A percentile compares a stretch with the other conserved stretches of the same genome.
Conservation (phyloP, 2,888 invertebrate genomes). For the Acanthoscelides obtectus region DNA sequence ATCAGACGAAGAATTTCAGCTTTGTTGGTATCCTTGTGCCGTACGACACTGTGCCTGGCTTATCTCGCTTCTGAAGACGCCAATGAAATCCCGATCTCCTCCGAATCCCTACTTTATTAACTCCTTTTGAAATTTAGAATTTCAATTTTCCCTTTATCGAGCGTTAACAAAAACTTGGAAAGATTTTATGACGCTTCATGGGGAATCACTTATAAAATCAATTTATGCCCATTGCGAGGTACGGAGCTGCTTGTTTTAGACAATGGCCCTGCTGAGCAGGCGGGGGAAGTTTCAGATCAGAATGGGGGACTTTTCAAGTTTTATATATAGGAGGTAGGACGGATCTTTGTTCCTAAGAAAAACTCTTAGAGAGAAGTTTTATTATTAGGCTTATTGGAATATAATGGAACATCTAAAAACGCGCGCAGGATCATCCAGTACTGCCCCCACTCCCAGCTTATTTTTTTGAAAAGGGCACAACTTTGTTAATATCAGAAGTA, state of each 20-base stretch:
- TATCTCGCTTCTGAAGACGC: background rate
- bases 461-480: too few relatives aligned
- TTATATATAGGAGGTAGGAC: background rate
- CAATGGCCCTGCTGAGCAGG: background rate
- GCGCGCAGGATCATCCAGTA: too few relatives aligned
- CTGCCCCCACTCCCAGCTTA: too few relatives aligned
- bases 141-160: slow-evolving; percentile 46
- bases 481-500: too few relatives aligned
- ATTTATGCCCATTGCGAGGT: background rate
- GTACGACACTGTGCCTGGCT: background rate
- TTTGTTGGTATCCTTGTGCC: too few relatives aligned
- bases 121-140: slow-evolving; percentile 43
- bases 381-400: background rate
- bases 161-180: background rate
- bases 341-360: background rate
- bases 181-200: background rate
- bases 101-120: slow-evolving; percentile 25
- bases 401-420: background rate
- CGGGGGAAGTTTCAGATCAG: background rate
- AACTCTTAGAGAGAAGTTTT: background rate
- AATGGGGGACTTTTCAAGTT: background rate
- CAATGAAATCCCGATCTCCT: slow-evolving; percentile 27
- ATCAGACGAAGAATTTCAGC: too few relatives aligned
- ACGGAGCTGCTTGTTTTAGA: background rate
- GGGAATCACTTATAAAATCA: background rate